Percentiles rank a stretch among this genome's conserved stretches.
Evolutionary conservation across 2,888 invertebrate genomes (phyloP).

Genomic region (Ormia ochracea): DNA sequence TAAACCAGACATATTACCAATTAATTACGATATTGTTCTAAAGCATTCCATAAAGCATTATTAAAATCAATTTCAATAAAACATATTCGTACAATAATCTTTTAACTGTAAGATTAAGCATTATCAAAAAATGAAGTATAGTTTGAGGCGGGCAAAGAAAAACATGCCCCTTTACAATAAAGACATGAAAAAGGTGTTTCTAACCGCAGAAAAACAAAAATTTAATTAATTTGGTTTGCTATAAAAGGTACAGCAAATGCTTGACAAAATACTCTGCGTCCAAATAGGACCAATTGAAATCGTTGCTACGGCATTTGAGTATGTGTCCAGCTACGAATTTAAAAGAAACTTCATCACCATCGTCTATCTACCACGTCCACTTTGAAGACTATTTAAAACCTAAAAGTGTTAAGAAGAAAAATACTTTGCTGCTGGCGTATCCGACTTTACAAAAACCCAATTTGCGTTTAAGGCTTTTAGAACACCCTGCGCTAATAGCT

Average conservation of each 20-base stretch:
- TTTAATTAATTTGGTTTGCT: neutral
- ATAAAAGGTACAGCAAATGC: neutral
- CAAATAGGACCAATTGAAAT: neutral
- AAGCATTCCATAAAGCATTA: neutral
- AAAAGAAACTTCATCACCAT: neutral
- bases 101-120: neutral
- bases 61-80: neutral
- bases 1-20: neutral
- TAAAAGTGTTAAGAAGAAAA: conserved; percentile 1
- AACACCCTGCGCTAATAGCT: conserved; percentile 50
- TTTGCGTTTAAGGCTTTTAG: conserved; percentile 51
- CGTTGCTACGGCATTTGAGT: too few relatives aligned
- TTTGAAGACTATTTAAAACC: conserved; percentile 57
- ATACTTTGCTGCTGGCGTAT: neutral
- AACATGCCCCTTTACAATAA: neutral
- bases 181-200: conserved; percentile 26
- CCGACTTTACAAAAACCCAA: neutral
- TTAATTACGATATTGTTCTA: neutral
- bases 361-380: neutral
- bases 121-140: conserved; percentile 9
- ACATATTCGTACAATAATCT: neutral
- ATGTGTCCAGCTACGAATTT: neutral
- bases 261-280: neutral
- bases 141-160: conserved; percentile 13
- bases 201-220: neutral